Percentiles rank a stretch among this genome's conserved stretches.
These are phyloP conservation scores for Homalodisca vitripennis DNA, from an alignment of 1,140 invertebrate species.

Conservation along the genomic window DNA sequence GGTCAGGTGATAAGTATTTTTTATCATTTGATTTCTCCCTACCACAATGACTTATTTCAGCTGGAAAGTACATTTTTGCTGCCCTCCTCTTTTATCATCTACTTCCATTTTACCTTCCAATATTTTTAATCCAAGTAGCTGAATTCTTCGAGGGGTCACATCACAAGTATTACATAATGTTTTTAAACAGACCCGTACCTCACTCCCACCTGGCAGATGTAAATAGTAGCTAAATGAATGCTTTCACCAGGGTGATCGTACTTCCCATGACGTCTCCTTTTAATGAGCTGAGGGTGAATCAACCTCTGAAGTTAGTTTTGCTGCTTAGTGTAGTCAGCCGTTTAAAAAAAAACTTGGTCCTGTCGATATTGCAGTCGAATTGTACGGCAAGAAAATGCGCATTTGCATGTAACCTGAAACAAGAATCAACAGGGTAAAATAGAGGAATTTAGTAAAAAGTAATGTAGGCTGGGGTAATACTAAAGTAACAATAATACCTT, in stretches of 20 bases:
- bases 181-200: constrained; percentile 24
- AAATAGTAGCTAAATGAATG: constrained; percentile 20
- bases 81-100: constrained; percentile 31
- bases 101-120: constrained; percentile 8
- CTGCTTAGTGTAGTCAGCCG: constrained; percentile 28
- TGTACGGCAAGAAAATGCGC: constrained; percentile 28
- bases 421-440: not conserved
- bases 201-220: constrained; percentile 17
- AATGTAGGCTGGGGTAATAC: no score
- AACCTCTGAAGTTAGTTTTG: constrained; percentile 28
- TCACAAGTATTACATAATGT: constrained; percentile 33
- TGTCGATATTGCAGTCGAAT: constrained; percentile 19
- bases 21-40: constrained; percentile 6
- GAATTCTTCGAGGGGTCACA: constrained; percentile 21
- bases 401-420: constrained; percentile 30
- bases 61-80: constrained; percentile 19
- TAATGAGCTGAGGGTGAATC: constrained; percentile 30
- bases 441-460: not conserved
- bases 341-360: constrained; percentile 21
- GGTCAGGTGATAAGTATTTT: constrained; percentile 22
- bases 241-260: constrained; percentile 31
- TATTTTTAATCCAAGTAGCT: constrained; percentile 27
- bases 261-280: constrained; percentile 29
- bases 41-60: constrained; percentile 19
- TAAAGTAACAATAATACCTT: no score